Evolutionary conservation across 2,888 invertebrate species (phyloP).

Genomic region (Acanthococcus lagerstroemiae): DNA sequence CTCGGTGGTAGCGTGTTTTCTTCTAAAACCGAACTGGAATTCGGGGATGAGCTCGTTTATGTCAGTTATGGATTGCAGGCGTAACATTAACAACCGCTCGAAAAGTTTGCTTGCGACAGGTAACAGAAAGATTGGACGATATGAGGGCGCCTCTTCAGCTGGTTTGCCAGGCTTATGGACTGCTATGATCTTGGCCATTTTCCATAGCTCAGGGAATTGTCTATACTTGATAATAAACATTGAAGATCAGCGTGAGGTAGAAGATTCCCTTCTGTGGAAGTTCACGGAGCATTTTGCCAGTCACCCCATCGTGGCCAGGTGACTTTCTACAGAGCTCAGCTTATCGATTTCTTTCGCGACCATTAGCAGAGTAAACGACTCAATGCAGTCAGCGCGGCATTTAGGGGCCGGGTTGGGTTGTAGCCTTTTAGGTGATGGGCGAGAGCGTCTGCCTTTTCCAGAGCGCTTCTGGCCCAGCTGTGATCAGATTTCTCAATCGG

Average conservation of each 20-base stretch:
- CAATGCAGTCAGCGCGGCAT: not conserved
- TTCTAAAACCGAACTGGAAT: not conserved
- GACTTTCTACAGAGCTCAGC: not conserved
- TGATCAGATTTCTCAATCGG: not conserved
- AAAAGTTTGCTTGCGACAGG: not conserved
- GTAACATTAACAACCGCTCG: not conserved
- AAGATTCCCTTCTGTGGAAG: not conserved
- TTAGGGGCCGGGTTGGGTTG: not conserved
- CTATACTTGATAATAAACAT: not conserved
- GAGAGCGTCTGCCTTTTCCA: not conserved
- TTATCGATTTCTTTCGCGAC: not conserved
- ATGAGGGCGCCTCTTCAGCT: not conserved
- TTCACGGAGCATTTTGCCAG: not conserved
- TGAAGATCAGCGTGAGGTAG: not conserved
- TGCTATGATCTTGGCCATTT: not conserved
- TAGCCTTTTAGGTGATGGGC: not conserved
- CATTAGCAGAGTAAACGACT: not conserved
- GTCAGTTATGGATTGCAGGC: not conserved
- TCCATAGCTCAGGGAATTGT: not conserved
- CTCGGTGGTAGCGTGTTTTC: not conserved
- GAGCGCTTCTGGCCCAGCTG: not conserved
- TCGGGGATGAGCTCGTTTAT: not conserved
- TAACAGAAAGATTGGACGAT: not conserved
- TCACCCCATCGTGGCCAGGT: not conserved
- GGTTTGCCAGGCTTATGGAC: constrained; percentile 7